Evolutionary conservation across 2,888 invertebrate genomes (phyloP), one percentile per base, ranked within the genome.

Genomic region (Napeogenes inachia): DNA sequence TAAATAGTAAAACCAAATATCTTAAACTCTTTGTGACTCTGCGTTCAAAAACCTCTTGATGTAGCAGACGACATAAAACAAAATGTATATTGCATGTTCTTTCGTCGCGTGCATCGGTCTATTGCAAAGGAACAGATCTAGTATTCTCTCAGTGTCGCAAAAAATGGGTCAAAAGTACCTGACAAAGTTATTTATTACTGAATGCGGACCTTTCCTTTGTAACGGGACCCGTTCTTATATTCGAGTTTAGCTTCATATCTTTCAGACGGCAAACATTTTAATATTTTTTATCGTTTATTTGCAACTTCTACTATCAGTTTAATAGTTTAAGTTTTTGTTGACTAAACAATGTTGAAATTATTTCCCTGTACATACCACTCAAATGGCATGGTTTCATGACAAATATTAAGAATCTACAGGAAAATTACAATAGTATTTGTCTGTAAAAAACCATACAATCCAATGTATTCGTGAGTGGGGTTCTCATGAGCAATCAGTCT

Each of bases 121-220:
- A 56, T 46, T 53, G 53, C 63, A 59, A 55, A 59, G 56, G 62
- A 62, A 60, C 62, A 46, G 60, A 56, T 45, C 61, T 60, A 62
- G 62, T 46, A 59, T 65, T 62, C 61, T 59, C 61, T 68, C 55
- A 60, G 60, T 57, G 59, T 54, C 56, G 56, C 57, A 61, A 66
- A 64, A 63, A 66, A 66, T 68, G 64, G 64, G 66, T 67, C 65
- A 63, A 63, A 65, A 42, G 66, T 63, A 61, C 61, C 64, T 60
- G 61, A 57, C 57, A 55, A 60, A 63, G 61, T 62, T 64, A 66
- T 64, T 66, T 66, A 66, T 66, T 62, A 66, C 62, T 62, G 59
- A 60, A 55, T 56, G 35, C 55, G 60, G 57, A 50, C 47, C 32
- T 30, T 60, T 56, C 56, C 60, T 59, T 60, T 53, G 35, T 46